These are phyloP conservation scores for Amblyteles armatorius DNA, from an alignment of 2,888 invertebrate species.

Conservation along the genomic window DNA sequence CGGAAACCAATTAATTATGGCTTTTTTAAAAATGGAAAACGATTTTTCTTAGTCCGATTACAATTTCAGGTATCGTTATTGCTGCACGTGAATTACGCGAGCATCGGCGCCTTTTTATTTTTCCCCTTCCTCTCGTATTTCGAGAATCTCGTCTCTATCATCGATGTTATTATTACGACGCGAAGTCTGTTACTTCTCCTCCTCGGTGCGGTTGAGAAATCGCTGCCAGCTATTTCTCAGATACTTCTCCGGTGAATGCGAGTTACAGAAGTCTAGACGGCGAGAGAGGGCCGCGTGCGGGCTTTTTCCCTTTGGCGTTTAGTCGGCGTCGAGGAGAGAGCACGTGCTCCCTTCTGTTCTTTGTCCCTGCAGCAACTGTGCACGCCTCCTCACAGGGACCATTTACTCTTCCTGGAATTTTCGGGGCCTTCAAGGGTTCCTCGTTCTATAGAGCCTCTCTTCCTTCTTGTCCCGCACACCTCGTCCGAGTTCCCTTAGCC, in stretches of 20 bases:
- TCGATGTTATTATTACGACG: conserved; percentile 5
- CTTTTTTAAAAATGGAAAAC: too few species aligned
- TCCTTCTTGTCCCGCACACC: conserved; percentile 7
- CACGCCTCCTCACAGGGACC: conserved; percentile 64
- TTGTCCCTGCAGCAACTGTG: conserved; percentile 44
- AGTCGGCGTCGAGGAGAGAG: conserved; percentile 19
- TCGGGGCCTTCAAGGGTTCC: conserved; percentile 55
- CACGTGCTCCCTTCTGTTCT: conserved; percentile 62
- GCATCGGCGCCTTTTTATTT: not conserved
- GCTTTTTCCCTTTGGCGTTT: conserved; percentile 34
- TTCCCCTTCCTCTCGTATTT: not conserved
- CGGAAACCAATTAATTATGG: too few species aligned
- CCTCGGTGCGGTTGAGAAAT: conserved; percentile 19
- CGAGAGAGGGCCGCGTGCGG: conserved; percentile 25
- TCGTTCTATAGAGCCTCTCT: conserved; percentile 17
- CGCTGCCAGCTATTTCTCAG: conserved; percentile 20
- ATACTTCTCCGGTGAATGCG: conserved; percentile 43
- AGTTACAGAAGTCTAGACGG: conserved; percentile 60
- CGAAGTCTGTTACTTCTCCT: conserved; percentile 22
- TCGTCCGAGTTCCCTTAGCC: conserved; percentile 17
- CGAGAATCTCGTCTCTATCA: not conserved
- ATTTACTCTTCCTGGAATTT: conserved; percentile 68
- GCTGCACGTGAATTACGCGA: not conserved
- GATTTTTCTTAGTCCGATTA: too few species aligned
- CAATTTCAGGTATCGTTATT: not conserved